A percentile compares a stretch with the other conserved stretches of the same genome.
Conservation (phyloP, 1,140 invertebrate genomes). For the Arctopsyche grandis region DNA sequence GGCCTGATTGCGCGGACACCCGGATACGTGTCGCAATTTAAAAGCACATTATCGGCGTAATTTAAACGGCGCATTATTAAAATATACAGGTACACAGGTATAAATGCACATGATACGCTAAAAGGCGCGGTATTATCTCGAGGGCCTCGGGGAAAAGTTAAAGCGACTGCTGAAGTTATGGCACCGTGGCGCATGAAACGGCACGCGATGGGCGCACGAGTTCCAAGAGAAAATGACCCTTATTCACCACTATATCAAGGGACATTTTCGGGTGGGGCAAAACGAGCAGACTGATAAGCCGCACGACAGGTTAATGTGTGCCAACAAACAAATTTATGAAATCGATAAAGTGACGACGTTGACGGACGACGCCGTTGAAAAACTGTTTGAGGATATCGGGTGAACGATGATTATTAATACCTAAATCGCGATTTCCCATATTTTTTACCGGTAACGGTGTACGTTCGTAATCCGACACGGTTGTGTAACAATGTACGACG, state of each 20-base stretch:
- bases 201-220: constrained; percentile 1
- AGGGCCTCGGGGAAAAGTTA: constrained; percentile 34
- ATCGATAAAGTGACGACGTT: constrained; percentile 52
- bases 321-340: constrained; percentile 51
- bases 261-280: neutral
- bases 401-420: neutral
- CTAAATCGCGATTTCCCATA: neutral
- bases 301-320: constrained; percentile 41
- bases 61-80: constrained; percentile 22
- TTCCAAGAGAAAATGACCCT: neutral
- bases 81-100: neutral
- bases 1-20: neutral
- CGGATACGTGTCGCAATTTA: neutral
- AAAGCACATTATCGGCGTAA: constrained; percentile 1
- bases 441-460: too few species aligned
- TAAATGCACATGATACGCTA: neutral
- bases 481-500: too few species aligned
- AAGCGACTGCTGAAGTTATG: constrained; percentile 30
- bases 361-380: constrained; percentile 40
- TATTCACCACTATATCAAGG: neutral
- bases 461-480: too few species aligned
- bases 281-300: constrained; percentile 33
- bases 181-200: constrained; percentile 7
- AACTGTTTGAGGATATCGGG: constrained; percentile 13
- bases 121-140: constrained; percentile 37